These are phyloP conservation scores for Alexandromys fortis DNA, from an alignment of 2,113 vertebrate genomes.

Conservation along the genomic window DNA sequence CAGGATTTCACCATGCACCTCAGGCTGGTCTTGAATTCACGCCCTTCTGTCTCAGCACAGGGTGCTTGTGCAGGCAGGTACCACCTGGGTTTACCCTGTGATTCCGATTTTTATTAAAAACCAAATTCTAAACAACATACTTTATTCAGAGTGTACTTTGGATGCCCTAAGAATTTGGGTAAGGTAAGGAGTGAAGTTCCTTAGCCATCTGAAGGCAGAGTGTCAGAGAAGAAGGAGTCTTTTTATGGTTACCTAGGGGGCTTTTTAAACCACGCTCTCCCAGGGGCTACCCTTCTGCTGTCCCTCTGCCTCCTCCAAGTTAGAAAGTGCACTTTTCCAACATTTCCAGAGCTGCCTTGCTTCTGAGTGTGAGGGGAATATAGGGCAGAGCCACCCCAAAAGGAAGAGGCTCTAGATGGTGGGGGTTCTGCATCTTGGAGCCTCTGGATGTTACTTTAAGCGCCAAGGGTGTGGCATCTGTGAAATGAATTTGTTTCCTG, in stretches of 20 bases:
- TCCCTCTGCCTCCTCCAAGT: too few species aligned
- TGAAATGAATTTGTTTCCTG: background rate
- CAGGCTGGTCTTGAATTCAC: too few species aligned
- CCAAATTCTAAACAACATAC: background rate
- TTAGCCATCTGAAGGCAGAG: background rate
- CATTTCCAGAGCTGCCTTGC: background rate
- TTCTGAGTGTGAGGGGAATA: too few species aligned
- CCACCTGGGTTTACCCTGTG: background rate
- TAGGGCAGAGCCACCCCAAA: background rate
- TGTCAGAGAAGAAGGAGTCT: background rate
- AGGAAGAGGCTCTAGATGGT: background rate
- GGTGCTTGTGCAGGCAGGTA: background rate
- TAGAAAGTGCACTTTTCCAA: background rate
- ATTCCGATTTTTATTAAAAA: background rate
- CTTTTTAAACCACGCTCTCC: background rate
- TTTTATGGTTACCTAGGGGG: background rate
- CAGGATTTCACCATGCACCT: background rate
- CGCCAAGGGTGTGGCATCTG: background rate
- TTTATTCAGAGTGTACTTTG: background rate
- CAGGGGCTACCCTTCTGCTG: background rate
- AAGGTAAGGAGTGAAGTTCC: background rate
- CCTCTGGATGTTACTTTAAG: background rate
- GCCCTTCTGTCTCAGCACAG: background rate
- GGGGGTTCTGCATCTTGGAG: background rate
- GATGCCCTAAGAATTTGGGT: background rate